phyloP scores from a whole-genome alignment of 2,113 vertebrate species.

The Indicator maculatus region DNA sequence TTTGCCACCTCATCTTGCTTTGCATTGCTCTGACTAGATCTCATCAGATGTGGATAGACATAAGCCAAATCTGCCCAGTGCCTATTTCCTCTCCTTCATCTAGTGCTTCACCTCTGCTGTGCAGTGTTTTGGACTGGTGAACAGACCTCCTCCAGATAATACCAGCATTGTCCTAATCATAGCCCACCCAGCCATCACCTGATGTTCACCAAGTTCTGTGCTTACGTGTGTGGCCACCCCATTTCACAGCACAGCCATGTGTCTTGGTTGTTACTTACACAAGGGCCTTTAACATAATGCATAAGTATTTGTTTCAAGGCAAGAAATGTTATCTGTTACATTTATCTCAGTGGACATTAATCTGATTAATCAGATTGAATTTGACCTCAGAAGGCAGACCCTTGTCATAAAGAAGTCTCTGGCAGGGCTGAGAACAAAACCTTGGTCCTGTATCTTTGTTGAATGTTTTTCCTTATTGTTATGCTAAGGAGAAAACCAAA shows the following conservation, averaged over 20 bases:
- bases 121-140: too few species aligned
- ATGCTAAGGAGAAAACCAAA: background rate
- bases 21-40: background rate
- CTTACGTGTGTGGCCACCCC: rapidly evolving
- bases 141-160: background rate
- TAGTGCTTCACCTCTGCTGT: background rate
- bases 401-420: background rate
- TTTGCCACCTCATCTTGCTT: background rate
- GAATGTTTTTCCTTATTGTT: background rate
- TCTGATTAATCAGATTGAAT: background rate
- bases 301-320: background rate
- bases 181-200: rapidly evolving
- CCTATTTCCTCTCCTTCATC: background rate
- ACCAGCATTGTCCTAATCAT: background rate
- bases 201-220: too few species aligned
- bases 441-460: background rate
- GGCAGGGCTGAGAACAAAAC: background rate
- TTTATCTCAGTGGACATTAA: background rate
- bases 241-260: background rate
- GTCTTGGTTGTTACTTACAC: background rate
- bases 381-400: background rate
- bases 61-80: background rate
- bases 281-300: background rate
- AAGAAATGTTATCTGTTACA: background rate
- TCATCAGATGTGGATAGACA: rapidly evolving